phyloP scores from a whole-genome alignment of 2,113 vertebrate genomes.

The Phrynosoma blainvillii region DNA sequence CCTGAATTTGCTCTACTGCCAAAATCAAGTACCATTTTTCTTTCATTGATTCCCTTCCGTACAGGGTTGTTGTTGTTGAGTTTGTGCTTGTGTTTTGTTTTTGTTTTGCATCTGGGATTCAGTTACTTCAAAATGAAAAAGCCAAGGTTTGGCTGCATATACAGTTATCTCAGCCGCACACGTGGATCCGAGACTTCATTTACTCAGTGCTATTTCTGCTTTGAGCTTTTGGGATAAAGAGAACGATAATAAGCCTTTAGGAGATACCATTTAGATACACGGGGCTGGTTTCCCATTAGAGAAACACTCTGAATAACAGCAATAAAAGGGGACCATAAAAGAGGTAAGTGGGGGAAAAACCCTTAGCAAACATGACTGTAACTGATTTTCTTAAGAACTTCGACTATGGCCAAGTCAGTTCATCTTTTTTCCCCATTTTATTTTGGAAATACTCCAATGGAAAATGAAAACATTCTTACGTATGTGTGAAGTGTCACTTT shows the following conservation, averaged over 20 bases:
- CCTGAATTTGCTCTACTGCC: background rate
- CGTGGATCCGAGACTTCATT: background rate
- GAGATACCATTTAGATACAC: background rate
- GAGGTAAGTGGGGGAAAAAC: background rate
- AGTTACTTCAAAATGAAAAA: background rate
- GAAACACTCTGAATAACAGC: background rate
- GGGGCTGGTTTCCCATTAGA: background rate
- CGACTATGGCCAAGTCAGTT: accelerated
- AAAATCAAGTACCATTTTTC: background rate
- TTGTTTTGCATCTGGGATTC: background rate
- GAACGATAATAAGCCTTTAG: background rate
- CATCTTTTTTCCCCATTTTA: background rate
- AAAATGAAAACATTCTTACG: conserved; percentile 1
- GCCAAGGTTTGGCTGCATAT: background rate
- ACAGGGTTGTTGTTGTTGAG: too few species aligned
- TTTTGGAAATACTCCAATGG: background rate
- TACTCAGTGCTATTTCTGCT: background rate
- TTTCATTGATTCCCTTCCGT: background rate
- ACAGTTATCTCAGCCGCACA: background rate
- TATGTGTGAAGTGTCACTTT: accelerated
- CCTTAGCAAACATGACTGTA: background rate
- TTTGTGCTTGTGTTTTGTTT: background rate
- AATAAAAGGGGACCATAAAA: background rate
- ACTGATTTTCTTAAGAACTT: background rate
- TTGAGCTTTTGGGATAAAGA: background rate